Evolutionary conservation across 2,888 invertebrate species (phyloP).

Genomic region (Tenthredo scrophulariae): DNA sequence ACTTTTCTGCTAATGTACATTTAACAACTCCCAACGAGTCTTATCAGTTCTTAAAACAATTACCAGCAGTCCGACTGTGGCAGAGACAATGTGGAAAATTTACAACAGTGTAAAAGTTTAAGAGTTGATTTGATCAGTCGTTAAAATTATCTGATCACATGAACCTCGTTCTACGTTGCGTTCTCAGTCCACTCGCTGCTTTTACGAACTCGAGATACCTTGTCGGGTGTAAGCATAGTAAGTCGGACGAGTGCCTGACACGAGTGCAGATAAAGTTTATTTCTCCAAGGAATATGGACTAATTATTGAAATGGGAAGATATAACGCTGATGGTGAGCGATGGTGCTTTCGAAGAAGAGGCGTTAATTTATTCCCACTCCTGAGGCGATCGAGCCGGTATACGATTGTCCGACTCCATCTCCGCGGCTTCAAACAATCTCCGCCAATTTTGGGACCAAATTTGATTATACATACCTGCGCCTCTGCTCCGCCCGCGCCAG

Average conservation of each 20-base stretch:
- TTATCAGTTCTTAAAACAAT: constrained; percentile 36
- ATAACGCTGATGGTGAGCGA: neutral
- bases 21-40: neutral
- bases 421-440: constrained; percentile 70
- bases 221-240: neutral
- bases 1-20: neutral
- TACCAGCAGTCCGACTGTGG: neutral
- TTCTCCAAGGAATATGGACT: neutral
- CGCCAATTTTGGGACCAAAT: constrained; percentile 73
- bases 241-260: neutral
- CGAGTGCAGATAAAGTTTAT: neutral
- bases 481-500: constrained; percentile 62
- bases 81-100: neutral
- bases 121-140: constrained; percentile 37
- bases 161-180: neutral
- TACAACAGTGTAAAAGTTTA: neutral
- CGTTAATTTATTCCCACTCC: constrained; percentile 26
- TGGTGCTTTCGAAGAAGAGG: constrained; percentile 7
- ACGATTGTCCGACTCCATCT: constrained; percentile 42
- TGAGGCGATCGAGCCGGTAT: constrained; percentile 24
- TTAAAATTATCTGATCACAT: constrained; percentile 29
- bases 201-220: neutral
- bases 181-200: neutral
- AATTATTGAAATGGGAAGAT: neutral
- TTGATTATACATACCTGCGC: constrained; percentile 68